Percentiles rank a stretch among this genome's conserved stretches.
Evolutionary conservation across 2,113 vertebrate genomes (phyloP).

Genomic region (Megaceryle maxima): DNA sequence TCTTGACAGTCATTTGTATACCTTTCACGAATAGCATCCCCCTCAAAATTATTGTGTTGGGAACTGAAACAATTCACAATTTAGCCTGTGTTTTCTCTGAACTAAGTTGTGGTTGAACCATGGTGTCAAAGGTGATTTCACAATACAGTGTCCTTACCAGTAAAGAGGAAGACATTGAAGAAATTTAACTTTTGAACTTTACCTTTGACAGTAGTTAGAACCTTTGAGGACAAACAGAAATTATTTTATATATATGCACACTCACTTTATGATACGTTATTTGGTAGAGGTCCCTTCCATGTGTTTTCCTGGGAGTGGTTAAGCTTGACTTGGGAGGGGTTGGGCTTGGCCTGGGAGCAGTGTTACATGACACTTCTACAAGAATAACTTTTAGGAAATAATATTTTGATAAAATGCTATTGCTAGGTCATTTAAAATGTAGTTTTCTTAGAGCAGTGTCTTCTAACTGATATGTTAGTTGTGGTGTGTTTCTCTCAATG

Average conservation of each 20-base stretch:
- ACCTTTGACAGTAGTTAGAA: not conserved
- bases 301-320: not conserved
- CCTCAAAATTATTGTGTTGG: not conserved
- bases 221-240: not conserved
- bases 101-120: not conserved
- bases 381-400: not conserved
- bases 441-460: not conserved
- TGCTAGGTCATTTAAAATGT: not conserved
- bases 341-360: not conserved
- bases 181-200: not conserved
- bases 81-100: not conserved
- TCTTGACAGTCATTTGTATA: not conserved
- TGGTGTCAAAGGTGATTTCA: not conserved
- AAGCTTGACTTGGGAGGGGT: not conserved
- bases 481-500: not conserved
- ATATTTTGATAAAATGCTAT: not conserved
- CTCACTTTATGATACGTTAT: not conserved
- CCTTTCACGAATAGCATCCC: not conserved
- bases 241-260: not conserved
- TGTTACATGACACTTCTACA: not conserved
- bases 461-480: not conserved
- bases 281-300: not conserved
- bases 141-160: not conserved
- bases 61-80: not conserved
- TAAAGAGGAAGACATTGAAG: not conserved